Evolutionary conservation across 2,113 vertebrate species (phyloP), one percentile per base, ranked within the genome.

Genomic region (Zosterops borbonicus): DNA sequence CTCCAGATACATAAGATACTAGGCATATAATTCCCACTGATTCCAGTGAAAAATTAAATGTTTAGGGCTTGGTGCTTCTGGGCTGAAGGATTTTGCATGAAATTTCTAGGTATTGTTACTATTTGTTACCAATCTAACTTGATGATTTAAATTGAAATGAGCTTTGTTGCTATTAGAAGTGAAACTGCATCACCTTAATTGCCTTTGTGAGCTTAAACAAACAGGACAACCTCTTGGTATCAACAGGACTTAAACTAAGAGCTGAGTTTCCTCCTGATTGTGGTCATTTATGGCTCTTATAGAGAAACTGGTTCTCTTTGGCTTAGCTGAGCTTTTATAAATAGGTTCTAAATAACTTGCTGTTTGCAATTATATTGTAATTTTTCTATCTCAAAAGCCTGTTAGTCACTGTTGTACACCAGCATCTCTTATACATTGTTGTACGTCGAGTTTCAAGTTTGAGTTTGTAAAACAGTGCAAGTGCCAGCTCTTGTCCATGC

Each of bases 401-500:
- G 22, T 85, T 59, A 33, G 39, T 42, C 29, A 42, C 42, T 59
- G 27, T 53, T 77, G 59, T 91, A 70, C 65, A 47, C n/a, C n/a
- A 53, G 68, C 31, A 8, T 31, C n/a, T 33, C 39, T 37, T 39
- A 14, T 11, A 19, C 0, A 0, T 46, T 69, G 58, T 83, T 80
- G 28, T 53, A 64, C 64, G 50, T 12, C 17, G 9, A 5, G 0
- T 41, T 76, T 86, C 28, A 21, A 69, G 74, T 39, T 14, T 62
- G 33, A 55, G 12, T 55, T 78, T 75, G 44, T 77, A 27, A 52
- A 83, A 85, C 13, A 9, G 41, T 37, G 31, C 35, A 24, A 65
- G 39, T 60, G 49, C 33, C 59, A 55, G 55, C 39, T 90, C 42
- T 82, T 55, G 46, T 42, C 0, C 0, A 0, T 4, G 1, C 42